Evolutionary conservation across 2,888 invertebrate species (phyloP).

Genomic region (Agrypnus murinus): DNA sequence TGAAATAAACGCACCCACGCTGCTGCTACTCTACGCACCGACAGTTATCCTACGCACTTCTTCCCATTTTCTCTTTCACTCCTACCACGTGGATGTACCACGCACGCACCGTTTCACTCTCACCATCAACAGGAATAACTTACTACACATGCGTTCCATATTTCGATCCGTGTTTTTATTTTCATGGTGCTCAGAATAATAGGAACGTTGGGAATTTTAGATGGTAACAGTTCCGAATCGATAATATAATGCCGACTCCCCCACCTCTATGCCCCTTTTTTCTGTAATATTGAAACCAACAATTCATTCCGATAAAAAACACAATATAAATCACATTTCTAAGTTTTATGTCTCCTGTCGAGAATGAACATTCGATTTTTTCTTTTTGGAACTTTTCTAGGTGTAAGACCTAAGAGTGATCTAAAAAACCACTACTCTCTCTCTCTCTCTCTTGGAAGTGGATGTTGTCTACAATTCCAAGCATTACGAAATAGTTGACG

Average conservation of each 20-base stretch:
- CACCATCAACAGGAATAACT: slow-evolving; percentile 73
- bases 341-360: too few relatives aligned
- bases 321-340: too few relatives aligned
- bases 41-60: slow-evolving; percentile 71
- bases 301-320: too few relatives aligned
- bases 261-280: too few relatives aligned
- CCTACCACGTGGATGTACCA: slow-evolving; percentile 40
- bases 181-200: slow-evolving; percentile 41
- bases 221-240: slow-evolving; percentile 13
- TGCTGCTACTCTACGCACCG: slow-evolving; percentile 71
- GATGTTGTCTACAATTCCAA: too few relatives aligned
- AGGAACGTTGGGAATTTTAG: slow-evolving; percentile 40
- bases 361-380: too few relatives aligned
- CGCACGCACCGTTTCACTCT: slow-evolving; percentile 68
- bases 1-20: slow-evolving; percentile 55
- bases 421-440: too few relatives aligned
- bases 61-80: slow-evolving; percentile 68
- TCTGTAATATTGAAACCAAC: too few relatives aligned
- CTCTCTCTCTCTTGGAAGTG: too few relatives aligned
- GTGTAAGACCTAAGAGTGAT: too few relatives aligned
- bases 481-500: too few relatives aligned
- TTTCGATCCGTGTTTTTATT: slow-evolving; percentile 63
- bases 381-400: too few relatives aligned
- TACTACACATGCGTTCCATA: slow-evolving; percentile 75
- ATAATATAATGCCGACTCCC: not conserved